Base-by-base conservation (phyloP, 2,797 vertebrate genomes). In the Pangasius sanitwongsei region DNA sequence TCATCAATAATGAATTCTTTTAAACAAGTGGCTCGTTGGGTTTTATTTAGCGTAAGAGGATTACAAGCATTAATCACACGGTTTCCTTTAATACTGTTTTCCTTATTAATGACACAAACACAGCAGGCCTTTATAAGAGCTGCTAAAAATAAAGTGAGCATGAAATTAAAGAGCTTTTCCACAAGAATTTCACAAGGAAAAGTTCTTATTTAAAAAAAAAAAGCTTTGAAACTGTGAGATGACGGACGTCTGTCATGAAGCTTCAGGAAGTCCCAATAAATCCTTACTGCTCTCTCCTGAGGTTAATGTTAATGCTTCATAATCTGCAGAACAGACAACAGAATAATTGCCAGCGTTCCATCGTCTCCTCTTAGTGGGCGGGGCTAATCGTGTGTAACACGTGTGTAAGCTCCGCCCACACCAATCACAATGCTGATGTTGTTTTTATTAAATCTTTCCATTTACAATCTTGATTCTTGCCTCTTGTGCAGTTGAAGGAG, bases 51-150 rank as follows among this genome's bases (percentile, higher is more conserved):
- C 1, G 5, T 34, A 59, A 81, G 31, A 59, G 11, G 78, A 81
- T 82, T 82, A 82, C 20, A 82, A 37, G 55, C 16, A 57, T 80
- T 57, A 55, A 80, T 78, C 48, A 20, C 28, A 0, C 50, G 20
- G 50, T 23, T 82, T 82, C 31, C 78, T 59, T 81, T 81, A 9
- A 81, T 34, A 57, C 78, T 20, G 53, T 34, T 81, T 81, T 20
- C 9, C 34, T 53, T 53, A 74, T 80, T 20, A 55, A 55, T 55
- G 77, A 80, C 16, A 57, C 15, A 55, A 57, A 50, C 25, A 28
- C 37, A 74, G 37, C 70, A 74, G 70, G 20, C 67, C 70, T 48
- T 6, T 12, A 28, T 48, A 50, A 5, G 16, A 23, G 23, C 78
- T 31, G n/a, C 15, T 31, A 53, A 31, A 77, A 78, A 53, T 7